These are phyloP conservation scores for Pomatorhinus ruficollis DNA, from an alignment of 2,113 vertebrate genomes.

Conservation along the genomic window DNA sequence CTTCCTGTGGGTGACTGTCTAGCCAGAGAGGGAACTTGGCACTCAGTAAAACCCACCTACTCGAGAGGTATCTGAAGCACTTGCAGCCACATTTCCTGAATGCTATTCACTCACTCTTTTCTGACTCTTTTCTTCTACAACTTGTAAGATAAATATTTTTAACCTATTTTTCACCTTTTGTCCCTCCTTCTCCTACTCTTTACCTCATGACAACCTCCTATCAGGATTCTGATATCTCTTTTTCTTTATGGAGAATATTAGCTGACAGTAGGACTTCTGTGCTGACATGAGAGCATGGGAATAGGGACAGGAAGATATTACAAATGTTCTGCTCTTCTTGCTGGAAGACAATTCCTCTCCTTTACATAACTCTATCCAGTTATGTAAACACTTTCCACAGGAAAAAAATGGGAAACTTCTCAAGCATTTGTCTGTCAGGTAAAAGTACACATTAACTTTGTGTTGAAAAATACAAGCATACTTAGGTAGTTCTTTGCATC, in stretches of 20 bases:
- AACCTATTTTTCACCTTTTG: not conserved
- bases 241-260: not conserved
- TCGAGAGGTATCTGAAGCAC: not conserved
- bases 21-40: slow-evolving; percentile 34
- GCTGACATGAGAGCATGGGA: not conserved
- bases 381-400: not conserved
- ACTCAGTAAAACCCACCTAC: not conserved
- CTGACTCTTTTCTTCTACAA: not conserved
- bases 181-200: not conserved
- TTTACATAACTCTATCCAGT: not conserved
- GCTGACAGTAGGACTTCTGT: not conserved
- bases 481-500: not conserved
- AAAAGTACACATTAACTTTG: not conserved
- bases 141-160: not conserved
- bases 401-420: not conserved
- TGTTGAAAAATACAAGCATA: not conserved
- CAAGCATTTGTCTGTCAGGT: not conserved
- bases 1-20: slow-evolving; percentile 42
- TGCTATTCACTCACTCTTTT: not conserved
- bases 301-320: not conserved
- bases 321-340: not conserved
- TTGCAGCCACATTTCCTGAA: not conserved
- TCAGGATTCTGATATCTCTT: not conserved
- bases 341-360: not conserved
- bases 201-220: not conserved